Conservation (phyloP, 2,888 invertebrate genomes). For the Zelleria hepariella region DNA sequence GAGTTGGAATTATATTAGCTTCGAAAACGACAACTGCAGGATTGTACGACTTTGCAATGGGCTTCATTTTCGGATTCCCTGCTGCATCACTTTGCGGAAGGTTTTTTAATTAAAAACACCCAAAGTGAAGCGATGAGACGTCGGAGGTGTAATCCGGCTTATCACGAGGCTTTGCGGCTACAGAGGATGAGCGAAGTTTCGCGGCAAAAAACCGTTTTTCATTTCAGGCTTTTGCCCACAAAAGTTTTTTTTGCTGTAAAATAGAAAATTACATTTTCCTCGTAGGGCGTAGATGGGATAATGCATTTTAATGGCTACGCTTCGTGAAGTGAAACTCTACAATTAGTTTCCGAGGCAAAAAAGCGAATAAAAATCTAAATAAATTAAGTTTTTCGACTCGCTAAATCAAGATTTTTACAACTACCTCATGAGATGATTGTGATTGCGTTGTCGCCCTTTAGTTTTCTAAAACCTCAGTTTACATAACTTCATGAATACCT, state of each 20-base stretch:
- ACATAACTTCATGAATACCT: too few relatives aligned
- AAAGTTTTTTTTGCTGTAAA: neutral
- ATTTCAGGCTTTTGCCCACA: slow-evolving; percentile 15
- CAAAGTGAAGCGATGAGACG: slow-evolving; percentile 33
- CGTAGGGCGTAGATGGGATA: neutral
- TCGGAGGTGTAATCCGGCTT: slow-evolving; percentile 53
- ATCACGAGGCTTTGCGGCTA: slow-evolving; percentile 33
- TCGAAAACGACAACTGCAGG: neutral
- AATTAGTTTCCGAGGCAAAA: too few relatives aligned
- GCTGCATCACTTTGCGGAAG: slow-evolving; percentile 35
- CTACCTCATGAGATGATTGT: too few relatives aligned
- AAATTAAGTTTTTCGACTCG: too few relatives aligned
- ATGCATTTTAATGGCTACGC: neutral
- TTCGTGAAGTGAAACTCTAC: too few relatives aligned
- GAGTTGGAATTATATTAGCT: neutral
- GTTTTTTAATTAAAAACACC: slow-evolving; percentile 58
- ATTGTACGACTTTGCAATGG: neutral
- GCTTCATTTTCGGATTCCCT: slow-evolving; percentile 28
- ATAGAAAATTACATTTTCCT: neutral
- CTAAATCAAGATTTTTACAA: too few relatives aligned
- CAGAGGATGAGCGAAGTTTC: slow-evolving; percentile 46
- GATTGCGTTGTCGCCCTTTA: too few relatives aligned
- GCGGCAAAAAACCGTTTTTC: slow-evolving; percentile 44
- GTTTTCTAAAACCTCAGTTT: too few relatives aligned
- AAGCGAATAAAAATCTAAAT: too few relatives aligned